A percentile compares a stretch with the other conserved stretches of the same genome.
phyloP scores from a whole-genome alignment of 2,888 invertebrate genomes.

The Cancer borealis region DNA sequence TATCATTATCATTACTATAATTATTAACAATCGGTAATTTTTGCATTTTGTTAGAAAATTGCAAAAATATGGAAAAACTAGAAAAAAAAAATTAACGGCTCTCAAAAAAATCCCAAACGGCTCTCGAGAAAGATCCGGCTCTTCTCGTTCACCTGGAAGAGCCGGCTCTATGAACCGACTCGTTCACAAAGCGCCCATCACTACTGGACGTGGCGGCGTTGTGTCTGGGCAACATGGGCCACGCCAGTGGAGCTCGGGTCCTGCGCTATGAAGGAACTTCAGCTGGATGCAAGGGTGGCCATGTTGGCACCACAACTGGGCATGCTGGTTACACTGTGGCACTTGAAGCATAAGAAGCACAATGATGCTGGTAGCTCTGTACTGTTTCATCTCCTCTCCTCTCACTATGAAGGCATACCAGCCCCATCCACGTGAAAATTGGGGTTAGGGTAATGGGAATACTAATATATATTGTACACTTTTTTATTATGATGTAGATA shows the following conservation, averaged over 20 bases:
- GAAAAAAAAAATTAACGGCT: too few relatives aligned
- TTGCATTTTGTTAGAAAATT: too few relatives aligned
- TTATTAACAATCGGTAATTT: too few relatives aligned
- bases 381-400: slow-evolving; percentile 15
- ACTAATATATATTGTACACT: not conserved
- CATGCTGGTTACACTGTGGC: slow-evolving; percentile 85
- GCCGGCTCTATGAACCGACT: too few relatives aligned
- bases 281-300: slow-evolving; percentile 90
- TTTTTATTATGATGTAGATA: not conserved
- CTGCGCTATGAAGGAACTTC: slow-evolving; percentile 84
- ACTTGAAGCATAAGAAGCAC: slow-evolving; percentile 41
- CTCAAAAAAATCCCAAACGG: too few relatives aligned
- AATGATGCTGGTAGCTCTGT: slow-evolving; percentile 8
- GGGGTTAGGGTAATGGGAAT: slow-evolving; percentile 14
- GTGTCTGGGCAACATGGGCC: slow-evolving; percentile 94
- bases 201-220: slow-evolving; percentile 97
- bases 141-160: too few relatives aligned
- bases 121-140: too few relatives aligned
- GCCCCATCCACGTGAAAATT: not conserved
- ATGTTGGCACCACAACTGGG: slow-evolving; percentile 94
- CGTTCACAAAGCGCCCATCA: too few relatives aligned
- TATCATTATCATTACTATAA: too few relatives aligned
- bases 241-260: slow-evolving; percentile 80
- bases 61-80: too few relatives aligned
- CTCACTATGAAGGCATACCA: not conserved